Evolutionary conservation across 1,140 invertebrate genomes (phyloP).

Genomic region (Neodiprion pinetum): DNA sequence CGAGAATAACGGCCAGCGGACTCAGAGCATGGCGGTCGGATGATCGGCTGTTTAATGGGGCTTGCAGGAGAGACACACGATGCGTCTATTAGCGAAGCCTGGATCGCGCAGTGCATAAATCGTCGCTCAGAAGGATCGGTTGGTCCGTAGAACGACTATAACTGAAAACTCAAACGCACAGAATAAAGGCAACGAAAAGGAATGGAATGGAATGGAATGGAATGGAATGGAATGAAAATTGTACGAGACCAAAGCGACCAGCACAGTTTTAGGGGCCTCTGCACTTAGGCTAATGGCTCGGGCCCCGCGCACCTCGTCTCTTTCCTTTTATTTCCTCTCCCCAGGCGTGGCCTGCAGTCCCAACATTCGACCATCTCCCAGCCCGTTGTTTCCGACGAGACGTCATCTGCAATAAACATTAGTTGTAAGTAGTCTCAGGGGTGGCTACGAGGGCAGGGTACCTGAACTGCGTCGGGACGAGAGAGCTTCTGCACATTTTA

Average conservation of each 20-base stretch:
- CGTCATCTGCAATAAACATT: background rate
- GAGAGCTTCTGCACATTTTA: background rate
- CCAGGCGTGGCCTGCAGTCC: no score
- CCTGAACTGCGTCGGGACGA: no score
- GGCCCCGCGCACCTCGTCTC: background rate
- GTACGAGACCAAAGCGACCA: constrained; percentile 2
- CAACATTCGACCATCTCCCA: no score
- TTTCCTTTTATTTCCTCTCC: background rate
- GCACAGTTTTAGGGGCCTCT: background rate
- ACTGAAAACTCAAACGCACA: background rate
- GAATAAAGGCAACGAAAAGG: background rate
- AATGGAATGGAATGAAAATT: background rate
- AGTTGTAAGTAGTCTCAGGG: background rate
- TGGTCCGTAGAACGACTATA: no score
- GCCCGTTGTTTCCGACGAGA: background rate
- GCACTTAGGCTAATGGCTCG: constrained; percentile 2
- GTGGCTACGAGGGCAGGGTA: no score
- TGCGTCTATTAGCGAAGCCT: no score
- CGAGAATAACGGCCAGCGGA: no score
- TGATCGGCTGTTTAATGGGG: no score
- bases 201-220: constrained; percentile 2
- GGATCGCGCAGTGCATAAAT: no score
- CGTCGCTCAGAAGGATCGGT: no score
- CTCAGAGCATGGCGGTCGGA: no score
- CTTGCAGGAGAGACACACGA: no score